Percentiles rank a stretch among this genome's conserved stretches.
Evolutionary conservation across 2,888 invertebrate species (phyloP).

Genomic region (Aphidius colemani): DNA sequence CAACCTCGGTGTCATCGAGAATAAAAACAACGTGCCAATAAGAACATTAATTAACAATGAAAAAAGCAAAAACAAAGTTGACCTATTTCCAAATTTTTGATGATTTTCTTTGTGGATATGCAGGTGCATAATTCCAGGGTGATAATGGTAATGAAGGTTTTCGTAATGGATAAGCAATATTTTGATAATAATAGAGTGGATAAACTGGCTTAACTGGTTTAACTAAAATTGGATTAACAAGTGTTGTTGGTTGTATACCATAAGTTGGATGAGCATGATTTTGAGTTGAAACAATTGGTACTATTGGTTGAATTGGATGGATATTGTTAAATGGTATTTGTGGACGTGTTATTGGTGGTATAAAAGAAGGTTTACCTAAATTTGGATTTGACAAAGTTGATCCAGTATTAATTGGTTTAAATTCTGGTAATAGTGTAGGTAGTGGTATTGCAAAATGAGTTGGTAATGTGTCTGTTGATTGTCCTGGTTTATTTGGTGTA

Average conservation of each 20-base stretch:
- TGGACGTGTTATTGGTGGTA: constrained; percentile 27
- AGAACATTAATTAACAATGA: neutral
- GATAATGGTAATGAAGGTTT: constrained; percentile 42
- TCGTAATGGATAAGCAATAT: constrained; percentile 42
- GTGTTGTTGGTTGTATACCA: constrained; percentile 41
- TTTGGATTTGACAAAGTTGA: constrained; percentile 27
- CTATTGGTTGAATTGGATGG: constrained; percentile 25
- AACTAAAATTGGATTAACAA: constrained; percentile 44
- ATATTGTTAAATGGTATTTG: constrained; percentile 4
- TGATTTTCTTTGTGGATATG: constrained; percentile 43
- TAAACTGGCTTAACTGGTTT: constrained; percentile 51
- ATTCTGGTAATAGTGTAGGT: constrained; percentile 35
- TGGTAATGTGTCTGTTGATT: constrained; percentile 30
- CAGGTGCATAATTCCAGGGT: constrained; percentile 54
- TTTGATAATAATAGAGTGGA: constrained; percentile 52
- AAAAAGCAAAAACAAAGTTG: neutral
- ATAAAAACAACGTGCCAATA: neutral
- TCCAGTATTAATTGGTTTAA: constrained; percentile 35
- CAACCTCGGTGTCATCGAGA: constrained; percentile 35
- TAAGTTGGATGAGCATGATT: constrained; percentile 43
- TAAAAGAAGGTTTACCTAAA: constrained; percentile 25
- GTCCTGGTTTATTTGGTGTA: constrained; percentile 14
- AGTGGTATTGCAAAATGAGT: constrained; percentile 53
- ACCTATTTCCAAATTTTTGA: constrained; percentile 47
- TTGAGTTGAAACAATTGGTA: constrained; percentile 32